These are phyloP conservation scores for Chlorocebus sabaeus DNA, from an alignment of 2,113 vertebrate species.

Conservation along the genomic window DNA sequence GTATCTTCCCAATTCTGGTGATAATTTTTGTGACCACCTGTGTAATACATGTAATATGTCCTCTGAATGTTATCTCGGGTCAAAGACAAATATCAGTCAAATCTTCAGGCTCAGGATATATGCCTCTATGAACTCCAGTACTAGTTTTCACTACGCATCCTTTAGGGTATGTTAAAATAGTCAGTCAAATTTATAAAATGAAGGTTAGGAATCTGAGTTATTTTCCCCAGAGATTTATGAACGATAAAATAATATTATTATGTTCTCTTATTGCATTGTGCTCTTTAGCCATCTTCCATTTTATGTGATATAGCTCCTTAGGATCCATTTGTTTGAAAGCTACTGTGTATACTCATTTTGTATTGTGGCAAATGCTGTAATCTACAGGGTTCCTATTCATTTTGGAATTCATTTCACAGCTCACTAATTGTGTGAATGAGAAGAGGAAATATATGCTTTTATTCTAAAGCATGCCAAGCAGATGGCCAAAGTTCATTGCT, in stretches of 20 bases:
- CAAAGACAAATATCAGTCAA: not conserved
- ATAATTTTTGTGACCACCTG: not conserved
- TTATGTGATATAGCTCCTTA: conserved; percentile 76
- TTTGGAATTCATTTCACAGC: conserved; percentile 87
- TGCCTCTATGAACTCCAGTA: not conserved
- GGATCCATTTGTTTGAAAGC: conserved; percentile 78
- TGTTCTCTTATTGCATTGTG: not conserved
- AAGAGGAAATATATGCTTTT: conserved; percentile 79
- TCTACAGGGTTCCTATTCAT: conserved; percentile 82
- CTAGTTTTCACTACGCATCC: not conserved
- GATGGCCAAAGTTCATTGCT: conserved; percentile 76
- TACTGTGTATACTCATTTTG: conserved; percentile 77
- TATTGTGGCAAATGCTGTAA: conserved; percentile 78
- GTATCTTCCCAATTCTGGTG: not conserved
- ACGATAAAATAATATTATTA: conserved; percentile 24
- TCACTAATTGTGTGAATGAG: conserved; percentile 84
- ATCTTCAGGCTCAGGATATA: not conserved
- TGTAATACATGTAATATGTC: not conserved
- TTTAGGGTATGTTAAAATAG: not conserved
- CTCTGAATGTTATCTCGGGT: not conserved
- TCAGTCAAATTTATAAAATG: conserved; percentile 30
- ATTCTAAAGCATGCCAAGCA: conserved; percentile 79
- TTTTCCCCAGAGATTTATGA: conserved; percentile 44
- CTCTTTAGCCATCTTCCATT: conserved; percentile 65
- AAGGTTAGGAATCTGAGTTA: conserved; percentile 21